Evolutionary conservation across 2,797 vertebrate genomes (phyloP), one percentile per base, ranked within the genome.

Genomic region (Scomberomorus guttatus): DNA sequence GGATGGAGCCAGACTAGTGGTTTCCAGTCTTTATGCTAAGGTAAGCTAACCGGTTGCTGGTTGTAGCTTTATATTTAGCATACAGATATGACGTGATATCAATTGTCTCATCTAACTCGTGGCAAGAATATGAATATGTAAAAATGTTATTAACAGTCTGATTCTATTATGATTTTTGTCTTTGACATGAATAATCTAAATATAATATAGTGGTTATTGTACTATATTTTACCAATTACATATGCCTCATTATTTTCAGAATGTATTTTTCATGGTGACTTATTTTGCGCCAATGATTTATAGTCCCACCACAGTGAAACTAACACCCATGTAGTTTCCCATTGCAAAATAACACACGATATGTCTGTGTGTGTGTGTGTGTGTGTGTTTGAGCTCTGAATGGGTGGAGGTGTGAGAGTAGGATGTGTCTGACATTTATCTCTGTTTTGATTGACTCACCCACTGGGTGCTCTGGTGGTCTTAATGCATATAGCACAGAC

Each of bases 381-480:
- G 42, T 59, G 44, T 18, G 44, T 56, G 52, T 73, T 1, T 67
- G 32, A 10, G 17, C 1, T 0, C 50, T 57, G 63, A 75, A 24
- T 24, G n/a, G 61, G 51, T 39, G 78, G 50, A 66, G 14, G 77
- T 81, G 80, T 82, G 57, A 90, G 29, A 66, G 85, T 87, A 75
- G 75, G 69, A 56, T 12, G 63, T 65, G 54, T 78, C 60, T 89
- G 85, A 91, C 81, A 80, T 92, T 90, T 85, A 0, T 60, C 14
- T 24, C 0, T n/a, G 27, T 62, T 52, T 18, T 64, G 25, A 64
- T 59, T 6, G 52, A 51, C 25, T 75, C 78, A 10, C 87, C 84
- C 75, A 85, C 85, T 25, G 20, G 20, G 3, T 42, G 34, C 34
- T 22, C 24, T 24, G 77, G 91, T 80, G 91, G 90, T 90, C 89